Conservation (phyloP, 2,113 vertebrate genomes). For the Zosterops pallidus region DNA sequence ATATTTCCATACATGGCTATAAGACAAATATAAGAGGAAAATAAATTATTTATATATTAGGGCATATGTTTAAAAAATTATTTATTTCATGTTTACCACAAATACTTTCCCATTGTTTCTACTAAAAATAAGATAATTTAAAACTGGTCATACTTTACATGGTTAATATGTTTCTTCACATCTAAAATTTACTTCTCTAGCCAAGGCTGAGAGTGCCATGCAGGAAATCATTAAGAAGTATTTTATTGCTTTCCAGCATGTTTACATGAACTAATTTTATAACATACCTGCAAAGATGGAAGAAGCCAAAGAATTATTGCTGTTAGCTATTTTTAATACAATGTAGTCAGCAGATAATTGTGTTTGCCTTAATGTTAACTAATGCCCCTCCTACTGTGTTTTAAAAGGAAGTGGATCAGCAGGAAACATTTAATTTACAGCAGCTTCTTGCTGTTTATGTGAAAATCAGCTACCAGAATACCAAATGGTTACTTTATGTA, state of each 20-base stretch:
- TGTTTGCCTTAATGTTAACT: slow-evolving; percentile 63
- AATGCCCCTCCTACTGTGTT: slow-evolving; percentile 60
- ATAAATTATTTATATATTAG: not conserved
- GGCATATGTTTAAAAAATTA: rapidly evolving
- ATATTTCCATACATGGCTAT: not conserved
- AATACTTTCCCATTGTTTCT: not conserved
- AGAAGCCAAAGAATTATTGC: slow-evolving; percentile 10
- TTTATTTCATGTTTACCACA: not conserved
- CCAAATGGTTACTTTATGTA: not conserved
- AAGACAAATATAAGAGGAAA: not conserved
- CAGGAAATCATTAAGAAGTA: not conserved
- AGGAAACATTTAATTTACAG: slow-evolving; percentile 64
- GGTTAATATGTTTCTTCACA: not conserved
- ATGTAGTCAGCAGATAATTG: slow-evolving; percentile 51
- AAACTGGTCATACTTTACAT: not conserved
- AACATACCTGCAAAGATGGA: slow-evolving; percentile 13
- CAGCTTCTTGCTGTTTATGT: slow-evolving; percentile 44
- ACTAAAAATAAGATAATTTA: not conserved
- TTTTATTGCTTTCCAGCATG: not conserved
- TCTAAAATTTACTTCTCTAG: not conserved
- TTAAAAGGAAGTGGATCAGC: slow-evolving; percentile 57
- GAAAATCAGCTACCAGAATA: slow-evolving; percentile 36
- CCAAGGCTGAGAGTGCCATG: not conserved
- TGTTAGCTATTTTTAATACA: slow-evolving; percentile 48
- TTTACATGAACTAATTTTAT: slow-evolving; percentile 6